Base-by-base conservation (phyloP, 2,797 vertebrate species). In the Cirrhinus mrigala region DNA sequence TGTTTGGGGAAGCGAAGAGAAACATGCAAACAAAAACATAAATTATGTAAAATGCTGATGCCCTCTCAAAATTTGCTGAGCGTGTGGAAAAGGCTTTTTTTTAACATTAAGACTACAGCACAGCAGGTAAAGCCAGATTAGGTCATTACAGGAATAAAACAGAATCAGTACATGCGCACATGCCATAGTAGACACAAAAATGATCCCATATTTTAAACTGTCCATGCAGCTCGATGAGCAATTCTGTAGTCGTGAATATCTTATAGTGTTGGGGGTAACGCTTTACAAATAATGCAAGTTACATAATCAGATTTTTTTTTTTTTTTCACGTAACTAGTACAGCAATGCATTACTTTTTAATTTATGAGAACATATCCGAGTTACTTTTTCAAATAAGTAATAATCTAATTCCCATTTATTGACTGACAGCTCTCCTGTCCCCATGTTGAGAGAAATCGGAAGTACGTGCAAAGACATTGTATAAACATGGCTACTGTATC, bases 1-100 rank as follows among this genome's bases (percentile, higher is more conserved):
- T 82, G 86, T 76, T 66, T 81, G 58, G 40, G 52, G 33, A 84
- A 68, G 86, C 85, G 64, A 78, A 76, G 68, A 83, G 85, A 87
- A 83, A 85, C 82, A 77, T 70, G 75, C 69, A 79, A 84, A 79
- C 18, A 24, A 79, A 66, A 84, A 54, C 60, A 71, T 75, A 37
- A 75, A 52, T 79, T 73, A 60, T 62, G 76, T 56, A 79, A 79
- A 62, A 27, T 62, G 73, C 60, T 46, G 37, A 70, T 27, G 16
- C 37, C 48, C 9, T 10, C 50, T 60, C 37, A 29, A 71, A 79
- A 79, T 44, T 46, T 40, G 76, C 76, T 50, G 27, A 85, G 50
- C 6, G 27, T 27, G 50, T 50, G 27, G 40, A 40, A 79, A 50
- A 58, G 0, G 9, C 16, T 20, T 29, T 81, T 73, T 58, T 48